Conservation (phyloP, 2,888 invertebrate genomes). For the Chydorus sphaericus region DNA sequence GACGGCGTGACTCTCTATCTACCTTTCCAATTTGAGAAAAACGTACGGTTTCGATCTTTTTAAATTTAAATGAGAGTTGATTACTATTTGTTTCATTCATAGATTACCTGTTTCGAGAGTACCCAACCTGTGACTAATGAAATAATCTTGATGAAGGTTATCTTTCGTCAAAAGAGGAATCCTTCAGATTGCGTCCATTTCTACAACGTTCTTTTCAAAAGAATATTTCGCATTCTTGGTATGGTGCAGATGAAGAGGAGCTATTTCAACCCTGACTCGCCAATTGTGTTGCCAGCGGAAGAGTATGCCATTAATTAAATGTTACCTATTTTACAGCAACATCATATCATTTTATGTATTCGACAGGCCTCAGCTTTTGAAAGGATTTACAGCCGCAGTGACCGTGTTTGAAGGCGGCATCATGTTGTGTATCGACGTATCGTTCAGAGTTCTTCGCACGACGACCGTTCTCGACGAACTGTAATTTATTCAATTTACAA, state of each 20-base stretch:
- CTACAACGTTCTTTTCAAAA: slow-evolving; percentile 65
- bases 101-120: slow-evolving; percentile 29
- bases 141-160: slow-evolving; percentile 36
- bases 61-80: too few species aligned
- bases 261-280: slow-evolving; percentile 54
- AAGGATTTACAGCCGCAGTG: slow-evolving; percentile 75
- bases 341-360: neutral
- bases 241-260: slow-evolving; percentile 61
- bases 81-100: too few species aligned
- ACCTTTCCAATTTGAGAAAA: slow-evolving; percentile 46
- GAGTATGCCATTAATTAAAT: too few species aligned
- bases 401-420: slow-evolving; percentile 78
- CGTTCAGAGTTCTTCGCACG: slow-evolving; percentile 65
- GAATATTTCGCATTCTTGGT: slow-evolving; percentile 60
- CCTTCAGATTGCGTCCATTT: slow-evolving; percentile 53
- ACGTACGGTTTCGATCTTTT: slow-evolving; percentile 34
- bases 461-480: slow-evolving; percentile 53
- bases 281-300: slow-evolving; percentile 34
- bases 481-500: too few species aligned
- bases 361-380: slow-evolving; percentile 68
- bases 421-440: slow-evolving; percentile 71
- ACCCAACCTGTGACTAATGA: slow-evolving; percentile 39
- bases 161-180: slow-evolving; percentile 42
- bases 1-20: slow-evolving; percentile 50
- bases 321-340: too few species aligned